Evolutionary conservation across 2,797 vertebrate species (phyloP).

Genomic region (Pipistrellus pygmaeus): DNA sequence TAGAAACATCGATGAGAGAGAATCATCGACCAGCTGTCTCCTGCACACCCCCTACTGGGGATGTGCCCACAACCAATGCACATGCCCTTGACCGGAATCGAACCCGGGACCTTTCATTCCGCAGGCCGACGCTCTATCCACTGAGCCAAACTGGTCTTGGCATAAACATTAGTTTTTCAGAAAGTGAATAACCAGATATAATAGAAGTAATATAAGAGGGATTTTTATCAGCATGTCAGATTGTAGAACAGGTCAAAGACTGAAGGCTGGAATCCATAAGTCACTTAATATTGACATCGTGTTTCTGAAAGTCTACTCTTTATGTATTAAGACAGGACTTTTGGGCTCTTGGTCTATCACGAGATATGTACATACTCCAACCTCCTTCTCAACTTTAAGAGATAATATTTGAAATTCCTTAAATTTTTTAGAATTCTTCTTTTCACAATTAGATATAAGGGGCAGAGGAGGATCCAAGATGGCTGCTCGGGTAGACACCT

Average conservation of each 20-base stretch:
- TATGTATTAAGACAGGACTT: background rate
- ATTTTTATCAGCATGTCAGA: conserved; percentile 28
- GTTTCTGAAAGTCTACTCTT: background rate
- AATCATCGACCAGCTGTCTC: too few species aligned
- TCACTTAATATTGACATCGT: background rate
- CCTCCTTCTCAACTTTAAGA: conserved; percentile 11
- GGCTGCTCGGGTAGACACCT: too few species aligned
- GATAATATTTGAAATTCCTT: conserved; percentile 47
- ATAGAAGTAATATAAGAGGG: background rate
- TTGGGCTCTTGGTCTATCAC: background rate
- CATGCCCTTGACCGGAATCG: too few species aligned
- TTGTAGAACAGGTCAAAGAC: background rate
- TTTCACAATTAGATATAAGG: background rate
- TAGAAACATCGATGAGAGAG: too few species aligned
- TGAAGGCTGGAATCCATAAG: background rate
- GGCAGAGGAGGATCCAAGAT: too few species aligned
- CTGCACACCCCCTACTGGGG: too few species aligned
- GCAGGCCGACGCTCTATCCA: too few species aligned
- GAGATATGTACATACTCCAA: background rate
- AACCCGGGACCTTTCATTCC: too few species aligned
- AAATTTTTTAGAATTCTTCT: conserved; percentile 35
- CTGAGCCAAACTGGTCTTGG: too few species aligned
- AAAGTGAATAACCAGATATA: conserved; percentile 20
- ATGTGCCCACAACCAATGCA: too few species aligned
- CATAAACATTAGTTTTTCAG: background rate